Conservation (phyloP, 1,140 invertebrate genomes). For the Notospermus geniculatus region DNA sequence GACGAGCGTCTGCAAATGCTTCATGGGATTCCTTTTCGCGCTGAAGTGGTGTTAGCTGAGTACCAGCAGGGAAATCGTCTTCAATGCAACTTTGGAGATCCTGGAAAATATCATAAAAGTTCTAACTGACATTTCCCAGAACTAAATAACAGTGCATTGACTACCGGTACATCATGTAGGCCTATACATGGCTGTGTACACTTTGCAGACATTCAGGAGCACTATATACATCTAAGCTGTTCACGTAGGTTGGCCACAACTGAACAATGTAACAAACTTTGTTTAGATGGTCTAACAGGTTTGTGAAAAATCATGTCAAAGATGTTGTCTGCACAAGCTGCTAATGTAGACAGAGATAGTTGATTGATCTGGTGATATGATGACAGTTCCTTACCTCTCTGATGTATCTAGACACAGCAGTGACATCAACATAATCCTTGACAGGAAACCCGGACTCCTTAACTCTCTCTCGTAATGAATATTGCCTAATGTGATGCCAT, state of each 20-base stretch:
- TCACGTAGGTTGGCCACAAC: too few relatives aligned
- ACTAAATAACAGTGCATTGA: too few relatives aligned
- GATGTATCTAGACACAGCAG: constrained; percentile 29
- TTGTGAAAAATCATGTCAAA: too few relatives aligned
- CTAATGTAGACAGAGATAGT: too few relatives aligned
- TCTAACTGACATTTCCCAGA: background rate
- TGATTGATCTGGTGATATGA: background rate
- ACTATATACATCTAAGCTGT: too few relatives aligned
- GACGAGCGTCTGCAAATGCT: constrained; percentile 32
- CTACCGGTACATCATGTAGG: too few relatives aligned
- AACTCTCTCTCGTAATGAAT: constrained; percentile 21
- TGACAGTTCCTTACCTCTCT: constrained; percentile 29
- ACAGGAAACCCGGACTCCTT: constrained; percentile 14
- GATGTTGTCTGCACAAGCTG: too few relatives aligned
- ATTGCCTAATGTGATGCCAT: constrained; percentile 31
- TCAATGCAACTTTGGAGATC: constrained; percentile 31
- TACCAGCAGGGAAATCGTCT: constrained; percentile 34
- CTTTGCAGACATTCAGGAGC: too few relatives aligned
- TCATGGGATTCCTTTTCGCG: constrained; percentile 31
- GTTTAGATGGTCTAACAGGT: too few relatives aligned
- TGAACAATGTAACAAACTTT: too few relatives aligned
- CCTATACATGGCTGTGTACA: too few relatives aligned
- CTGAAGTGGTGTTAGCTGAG: constrained; percentile 34
- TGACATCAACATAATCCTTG: constrained; percentile 21
- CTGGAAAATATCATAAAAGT: constrained; percentile 18